Evolutionary conservation across 2,113 vertebrate genomes (phyloP).

Genomic region (Plotosus lineatus): DNA sequence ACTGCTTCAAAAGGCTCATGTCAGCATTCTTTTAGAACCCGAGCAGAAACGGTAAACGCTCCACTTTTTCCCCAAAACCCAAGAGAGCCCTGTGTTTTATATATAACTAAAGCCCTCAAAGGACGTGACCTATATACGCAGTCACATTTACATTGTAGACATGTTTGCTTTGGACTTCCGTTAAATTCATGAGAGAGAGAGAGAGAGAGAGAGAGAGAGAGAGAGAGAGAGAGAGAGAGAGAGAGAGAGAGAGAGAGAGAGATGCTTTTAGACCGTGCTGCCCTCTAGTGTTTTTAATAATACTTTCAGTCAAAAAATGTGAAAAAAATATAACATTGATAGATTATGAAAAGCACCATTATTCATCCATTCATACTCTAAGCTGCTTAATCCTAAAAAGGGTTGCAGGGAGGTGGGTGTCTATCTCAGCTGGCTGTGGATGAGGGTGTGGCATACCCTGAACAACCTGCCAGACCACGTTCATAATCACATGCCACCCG

Average conservation of each 20-base stretch:
- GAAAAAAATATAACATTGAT: neutral
- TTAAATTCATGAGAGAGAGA: neutral
- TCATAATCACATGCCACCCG: no score
- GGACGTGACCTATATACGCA: conserved; percentile 35
- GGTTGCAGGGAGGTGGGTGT: no score
- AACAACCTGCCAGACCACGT: no score
- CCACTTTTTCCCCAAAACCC: conserved; percentile 33
- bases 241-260: neutral
- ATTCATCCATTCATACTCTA: neutral
- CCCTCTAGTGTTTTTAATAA: conserved; percentile 57
- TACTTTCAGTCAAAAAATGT: conserved; percentile 17
- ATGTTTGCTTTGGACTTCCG: conserved; percentile 27
- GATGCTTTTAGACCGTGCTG: conserved; percentile 56
- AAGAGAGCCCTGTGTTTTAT: conserved; percentile 14
- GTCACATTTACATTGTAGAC: conserved; percentile 45
- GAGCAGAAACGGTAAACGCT: conserved; percentile 49
- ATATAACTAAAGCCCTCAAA: conserved; percentile 26
- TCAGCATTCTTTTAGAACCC: conserved; percentile 46
- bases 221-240: neutral
- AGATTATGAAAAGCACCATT: neutral
- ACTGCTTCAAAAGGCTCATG: conserved; percentile 32
- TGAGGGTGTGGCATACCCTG: no score
- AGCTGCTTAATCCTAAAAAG: no score
- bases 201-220: neutral
- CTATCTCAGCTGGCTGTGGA: no score